Conservation (phyloP, 2,797 vertebrate genomes). For the Pithecia hirsuta region DNA sequence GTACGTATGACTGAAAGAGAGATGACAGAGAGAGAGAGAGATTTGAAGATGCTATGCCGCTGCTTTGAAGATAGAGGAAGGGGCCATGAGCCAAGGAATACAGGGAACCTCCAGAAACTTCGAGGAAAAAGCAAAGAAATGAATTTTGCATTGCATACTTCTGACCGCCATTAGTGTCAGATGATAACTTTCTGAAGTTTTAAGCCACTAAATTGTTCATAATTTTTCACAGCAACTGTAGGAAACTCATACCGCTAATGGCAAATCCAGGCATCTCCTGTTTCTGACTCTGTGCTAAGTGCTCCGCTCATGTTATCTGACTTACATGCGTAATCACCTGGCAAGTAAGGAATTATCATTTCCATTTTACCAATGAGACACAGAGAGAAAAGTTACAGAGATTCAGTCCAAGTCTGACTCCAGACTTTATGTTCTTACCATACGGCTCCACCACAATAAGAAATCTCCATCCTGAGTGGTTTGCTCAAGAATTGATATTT, state of each 20-base stretch:
- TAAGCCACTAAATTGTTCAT: background rate
- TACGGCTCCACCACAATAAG: background rate
- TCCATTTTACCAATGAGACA: background rate
- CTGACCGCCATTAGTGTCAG: background rate
- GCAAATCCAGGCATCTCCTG: too few relatives aligned
- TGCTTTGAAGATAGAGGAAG: background rate
- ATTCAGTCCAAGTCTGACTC: fast-evolving
- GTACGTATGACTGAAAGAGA: too few relatives aligned
- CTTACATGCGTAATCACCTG: background rate
- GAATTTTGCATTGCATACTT: background rate
- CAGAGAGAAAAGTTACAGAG: background rate
- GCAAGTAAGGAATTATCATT: background rate
- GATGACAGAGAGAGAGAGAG: too few relatives aligned
- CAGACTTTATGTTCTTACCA: background rate
- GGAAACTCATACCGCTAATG: background rate
- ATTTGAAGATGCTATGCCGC: background rate
- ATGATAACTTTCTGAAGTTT: background rate
- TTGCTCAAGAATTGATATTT: background rate
- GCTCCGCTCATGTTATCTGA: background rate
- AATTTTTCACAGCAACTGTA: background rate
- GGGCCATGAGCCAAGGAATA: background rate
- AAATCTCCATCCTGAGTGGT: background rate
- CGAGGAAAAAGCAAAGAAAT: background rate
- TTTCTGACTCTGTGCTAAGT: background rate
- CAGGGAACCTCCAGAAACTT: background rate